Base-by-base conservation (phyloP, 2,797 vertebrate genomes). In the Sorex maritimensis region DNA sequence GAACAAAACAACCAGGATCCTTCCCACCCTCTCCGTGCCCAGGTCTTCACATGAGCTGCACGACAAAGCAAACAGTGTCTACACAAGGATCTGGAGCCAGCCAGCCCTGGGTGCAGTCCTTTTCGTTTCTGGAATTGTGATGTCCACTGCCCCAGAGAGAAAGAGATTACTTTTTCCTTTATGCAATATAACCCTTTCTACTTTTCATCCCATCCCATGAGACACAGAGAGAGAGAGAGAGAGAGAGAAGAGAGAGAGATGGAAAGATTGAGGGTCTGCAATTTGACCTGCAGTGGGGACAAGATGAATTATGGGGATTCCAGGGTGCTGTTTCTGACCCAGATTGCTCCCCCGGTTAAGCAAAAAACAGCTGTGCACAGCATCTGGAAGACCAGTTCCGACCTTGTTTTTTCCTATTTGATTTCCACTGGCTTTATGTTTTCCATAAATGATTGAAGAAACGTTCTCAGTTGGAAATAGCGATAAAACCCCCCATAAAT, bases 391-490 rank as follows among this genome's bases (percentile, higher is more conserved):
- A 96, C 94, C 96, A 85, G 94, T 96, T 97, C 97, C 92, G 88
- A 98, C 95, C 97, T 97, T 93, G 94, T 97, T 98, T 97, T 94
- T 96, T 97, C 96, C 97, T 92, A 95, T 97, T 97, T 97, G 96
- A 97, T 94, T 98, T 97, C 97, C 96, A 96, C 88, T 97, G 97
- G 95, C 95, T 98, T 98, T 97, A 97, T 97, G 96, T 97, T 97
- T 98, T 97, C 97, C 97, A 96, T 97, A 98, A 97, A 97, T 93
- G 97, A 97, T 95, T 97, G 94, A 96, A 97, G 97, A 97, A 97
- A 98, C 97, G 97, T 97, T 98, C 96, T 97, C 98, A 93, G 87
- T 97, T 97, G 95, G 94, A 95, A 97, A 91, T 83, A 97, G 81
- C 94, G 86, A 96, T 97, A 97, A 98, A 97, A 96, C 91, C 92